Evolutionary conservation across 2,888 invertebrate genomes (phyloP).

Genomic region (Lordiphosa fenestrarum): DNA sequence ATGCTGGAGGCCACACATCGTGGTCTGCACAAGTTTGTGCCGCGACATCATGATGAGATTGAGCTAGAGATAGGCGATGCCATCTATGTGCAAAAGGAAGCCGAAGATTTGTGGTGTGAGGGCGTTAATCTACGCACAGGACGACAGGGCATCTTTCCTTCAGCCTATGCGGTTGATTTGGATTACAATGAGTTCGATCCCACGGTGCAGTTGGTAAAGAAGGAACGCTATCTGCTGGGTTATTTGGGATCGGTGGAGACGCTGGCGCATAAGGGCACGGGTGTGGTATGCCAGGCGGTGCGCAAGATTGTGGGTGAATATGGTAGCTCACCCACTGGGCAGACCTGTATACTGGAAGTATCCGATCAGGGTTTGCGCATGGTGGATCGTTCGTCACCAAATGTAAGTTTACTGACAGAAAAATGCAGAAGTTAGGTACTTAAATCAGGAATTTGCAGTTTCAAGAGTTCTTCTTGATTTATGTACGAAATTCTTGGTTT

Average conservation of each 20-base stretch:
- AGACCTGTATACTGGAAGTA: slow-evolving; percentile 94
- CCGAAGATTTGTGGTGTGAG: slow-evolving; percentile 98
- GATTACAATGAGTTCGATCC: slow-evolving; percentile 98
- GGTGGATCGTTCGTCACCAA: slow-evolving; percentile 90
- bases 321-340: slow-evolving; percentile 86
- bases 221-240: slow-evolving; percentile 93
- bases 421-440: slow-evolving; percentile 23
- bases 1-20: slow-evolving; percentile 96
- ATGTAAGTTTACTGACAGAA: slow-evolving; percentile 53
- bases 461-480: too few relatives aligned
- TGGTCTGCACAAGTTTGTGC: slow-evolving; percentile 96
- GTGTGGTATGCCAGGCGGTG: slow-evolving; percentile 95
- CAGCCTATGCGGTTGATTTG: slow-evolving; percentile 97
- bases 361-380: slow-evolving; percentile 97
- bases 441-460: neutral
- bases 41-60: slow-evolving; percentile 96
- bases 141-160: slow-evolving; percentile 96
- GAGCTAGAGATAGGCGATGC: slow-evolving; percentile 98
- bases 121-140: slow-evolving; percentile 97
- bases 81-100: slow-evolving; percentile 97
- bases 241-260: slow-evolving; percentile 99
- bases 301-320: slow-evolving; percentile 89
- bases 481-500: too few relatives aligned
- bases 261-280: slow-evolving; percentile 97
- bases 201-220: slow-evolving; percentile 89